These are phyloP conservation scores for Eubasilissa regina DNA, from an alignment of 1,140 invertebrate species.

Conservation along the genomic window DNA sequence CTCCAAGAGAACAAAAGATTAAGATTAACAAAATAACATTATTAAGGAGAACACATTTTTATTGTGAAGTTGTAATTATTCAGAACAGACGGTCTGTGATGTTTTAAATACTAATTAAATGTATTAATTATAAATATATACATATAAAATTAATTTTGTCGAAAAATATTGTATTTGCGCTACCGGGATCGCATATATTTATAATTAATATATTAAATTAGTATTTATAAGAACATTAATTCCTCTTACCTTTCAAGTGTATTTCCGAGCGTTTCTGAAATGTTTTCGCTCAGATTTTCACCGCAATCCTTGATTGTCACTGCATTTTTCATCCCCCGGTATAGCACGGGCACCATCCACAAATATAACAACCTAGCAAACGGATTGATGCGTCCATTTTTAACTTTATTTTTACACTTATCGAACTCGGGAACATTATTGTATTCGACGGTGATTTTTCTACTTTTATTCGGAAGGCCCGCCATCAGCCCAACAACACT, in stretches of 20 bases:
- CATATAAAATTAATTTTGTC: too few relatives aligned
- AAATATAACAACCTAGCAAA: neutral
- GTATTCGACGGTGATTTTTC: neutral
- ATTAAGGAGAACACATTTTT: too few relatives aligned
- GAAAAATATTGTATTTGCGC: too few relatives aligned
- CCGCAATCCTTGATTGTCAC: neutral
- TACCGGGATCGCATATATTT: too few relatives aligned
- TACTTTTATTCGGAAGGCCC: neutral
- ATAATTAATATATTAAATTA: too few relatives aligned
- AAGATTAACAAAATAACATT: too few relatives aligned
- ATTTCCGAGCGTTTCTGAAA: constrained; percentile 1
- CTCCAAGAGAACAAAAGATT: too few relatives aligned
- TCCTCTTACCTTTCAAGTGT: neutral
- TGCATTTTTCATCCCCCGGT: neutral
- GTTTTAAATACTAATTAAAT: too few relatives aligned
- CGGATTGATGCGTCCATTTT: constrained; percentile 5
- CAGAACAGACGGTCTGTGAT: too few relatives aligned
- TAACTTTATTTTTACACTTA: neutral
- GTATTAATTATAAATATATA: too few relatives aligned
- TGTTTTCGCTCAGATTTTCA: neutral
- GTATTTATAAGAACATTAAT: too few relatives aligned
- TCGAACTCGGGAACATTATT: neutral
- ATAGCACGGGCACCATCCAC: neutral
- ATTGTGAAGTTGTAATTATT: too few relatives aligned
- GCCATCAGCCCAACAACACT: neutral